Evolutionary conservation across 1,140 invertebrate species (phyloP), one percentile per base, ranked within the genome.

Genomic region (Aphaenogaster floridana): DNA sequence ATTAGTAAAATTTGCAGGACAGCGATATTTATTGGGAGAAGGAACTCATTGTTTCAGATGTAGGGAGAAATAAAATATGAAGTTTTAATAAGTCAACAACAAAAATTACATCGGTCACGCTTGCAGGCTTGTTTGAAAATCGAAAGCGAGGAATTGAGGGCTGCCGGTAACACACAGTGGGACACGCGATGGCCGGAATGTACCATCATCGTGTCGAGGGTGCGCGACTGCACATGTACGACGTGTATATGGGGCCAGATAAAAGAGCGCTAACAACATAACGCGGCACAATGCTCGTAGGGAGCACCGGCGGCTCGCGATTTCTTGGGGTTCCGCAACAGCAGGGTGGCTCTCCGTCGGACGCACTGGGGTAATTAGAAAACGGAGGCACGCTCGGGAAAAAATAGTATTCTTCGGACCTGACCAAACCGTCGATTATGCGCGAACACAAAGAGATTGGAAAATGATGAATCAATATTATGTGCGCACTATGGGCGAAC

Each of bases 201-300:
- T 34, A 81, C 64, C 48, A 57, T 28, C 45, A n/a, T 71, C 66
- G 50, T 54, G 50, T 39, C 64, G 68, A 88, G 88, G 85, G 76
- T 21, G 89, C 87, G 88, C 72, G 78, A 36, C 59, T n/a, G 84
- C 84, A 80, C 79, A 69, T 69, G 81, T 61, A 83, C 61, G 34
- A 68, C 66, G 57, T 52, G 57, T 52, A 17, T 3, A 63, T 76
- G 89, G 83, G 71, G 59, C 50, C 48, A 17, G 36, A 86, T 63
- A 69, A 90, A 83, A 87, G 72, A 80, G 90, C 74, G 80, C 90
- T 91, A 88, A 91, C 90, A 90, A 91, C 87, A 66, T 91, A 91
- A 91, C 79, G 88, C 50, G 80, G 36, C 86, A 91, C 88, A 91
- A 91, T 91, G 66, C 71, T 76, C 86, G 85, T 71, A 36, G 77